phyloP scores from a whole-genome alignment of 23 tunicate species.

The Trididemnum clinides region DNA sequence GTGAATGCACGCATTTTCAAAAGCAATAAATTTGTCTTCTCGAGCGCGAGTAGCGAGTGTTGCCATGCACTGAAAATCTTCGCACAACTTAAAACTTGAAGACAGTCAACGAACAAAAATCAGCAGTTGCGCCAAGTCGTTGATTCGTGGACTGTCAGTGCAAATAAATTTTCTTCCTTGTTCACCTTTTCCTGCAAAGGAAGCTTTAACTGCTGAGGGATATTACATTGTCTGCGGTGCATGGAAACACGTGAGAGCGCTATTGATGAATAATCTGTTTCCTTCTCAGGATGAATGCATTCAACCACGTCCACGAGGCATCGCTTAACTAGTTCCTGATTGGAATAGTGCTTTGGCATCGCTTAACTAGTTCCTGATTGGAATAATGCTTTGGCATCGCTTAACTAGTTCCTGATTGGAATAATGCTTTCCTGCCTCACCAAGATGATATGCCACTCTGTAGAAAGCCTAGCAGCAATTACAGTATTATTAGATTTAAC shows the following conservation, averaged over 20 bases:
- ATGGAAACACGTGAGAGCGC: too few species aligned
- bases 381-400: neutral
- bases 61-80: conserved; percentile 16
- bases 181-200: neutral
- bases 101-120: conserved; percentile 30
- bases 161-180: conserved; percentile 17
- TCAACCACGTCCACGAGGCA: conserved; percentile 29
- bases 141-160: conserved; percentile 23
- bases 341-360: too few species aligned
- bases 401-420: too few species aligned
- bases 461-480: conserved; percentile 34
- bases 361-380: neutral
- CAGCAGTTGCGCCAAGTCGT: conserved; percentile 1
- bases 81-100: conserved; percentile 18
- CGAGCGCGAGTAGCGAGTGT: conserved; percentile 9
- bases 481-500: too few species aligned
- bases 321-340: too few species aligned
- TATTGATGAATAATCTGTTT: too few species aligned
- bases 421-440: conserved; percentile 12
- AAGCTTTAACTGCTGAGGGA: neutral
- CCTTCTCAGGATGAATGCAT: conserved; percentile 46
- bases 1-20: conserved; percentile 23
- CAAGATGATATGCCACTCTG: conserved; percentile 40
- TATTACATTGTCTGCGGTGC: conserved; percentile 7
- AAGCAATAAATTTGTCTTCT: conserved; percentile 31